These are phyloP conservation scores for Zaprionus tsacasi DNA, from an alignment of 1,140 invertebrate genomes.

Conservation along the genomic window DNA sequence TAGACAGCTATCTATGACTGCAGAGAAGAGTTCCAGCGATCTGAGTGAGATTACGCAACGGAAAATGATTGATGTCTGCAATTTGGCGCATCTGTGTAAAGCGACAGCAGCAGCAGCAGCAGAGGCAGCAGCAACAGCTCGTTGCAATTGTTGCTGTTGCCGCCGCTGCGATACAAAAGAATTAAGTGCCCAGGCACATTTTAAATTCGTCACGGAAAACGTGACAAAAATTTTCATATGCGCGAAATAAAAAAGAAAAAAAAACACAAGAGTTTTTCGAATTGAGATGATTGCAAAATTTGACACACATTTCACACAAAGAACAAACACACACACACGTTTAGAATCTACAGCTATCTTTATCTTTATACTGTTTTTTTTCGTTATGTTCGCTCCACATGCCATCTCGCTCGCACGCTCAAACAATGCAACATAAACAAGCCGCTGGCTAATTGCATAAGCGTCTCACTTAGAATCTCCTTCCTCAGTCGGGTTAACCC, in stretches of 20 bases:
- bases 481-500: conserved; percentile 32
- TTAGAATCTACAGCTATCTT: conserved; percentile 54
- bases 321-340: conserved; percentile 23
- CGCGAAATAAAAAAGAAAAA: conserved; percentile 35
- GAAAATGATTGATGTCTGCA: conserved; percentile 80
- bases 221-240: conserved; percentile 82
- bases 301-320: conserved; percentile 78
- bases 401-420: background rate
- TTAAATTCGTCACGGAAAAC: conserved; percentile 83
- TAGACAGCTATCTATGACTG: conserved; percentile 14
- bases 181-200: conserved; percentile 81
- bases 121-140: conserved; percentile 22
- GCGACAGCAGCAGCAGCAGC: conserved; percentile 59
- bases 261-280: conserved; percentile 31
- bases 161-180: conserved; percentile 74
- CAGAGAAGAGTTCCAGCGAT: conserved; percentile 59
- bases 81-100: conserved; percentile 81
- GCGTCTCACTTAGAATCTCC: conserved; percentile 52
- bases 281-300: conserved; percentile 76
- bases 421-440: conserved; percentile 76
- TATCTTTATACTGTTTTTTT: background rate
- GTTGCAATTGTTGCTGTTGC: conserved; percentile 39
- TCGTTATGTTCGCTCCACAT: conserved; percentile 38
- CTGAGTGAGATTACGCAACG: conserved; percentile 66
- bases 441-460: conserved; percentile 1